Base-by-base conservation (phyloP, 1,140 invertebrate species). In the Bilobella aurantiaca region DNA sequence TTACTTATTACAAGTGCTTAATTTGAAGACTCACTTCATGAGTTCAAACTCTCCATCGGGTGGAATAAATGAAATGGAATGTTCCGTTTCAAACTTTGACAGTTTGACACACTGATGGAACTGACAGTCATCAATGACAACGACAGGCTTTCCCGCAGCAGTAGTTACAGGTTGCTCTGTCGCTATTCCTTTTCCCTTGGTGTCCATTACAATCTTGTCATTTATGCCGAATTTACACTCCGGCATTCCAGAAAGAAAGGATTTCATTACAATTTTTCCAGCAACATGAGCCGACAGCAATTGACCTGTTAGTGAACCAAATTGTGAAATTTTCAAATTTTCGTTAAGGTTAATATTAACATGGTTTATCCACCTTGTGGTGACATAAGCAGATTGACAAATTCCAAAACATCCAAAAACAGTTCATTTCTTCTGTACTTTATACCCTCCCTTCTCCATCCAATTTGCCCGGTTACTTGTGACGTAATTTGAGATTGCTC, bases 201-300 rank as follows among this genome's bases (percentile, higher is more conserved):
- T 90, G 74, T 99, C 97, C 90, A 99, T 96, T 0, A 98, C 91
- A 14, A 69, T 63, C 62, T 72, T 99, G 75, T 99, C 97, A 75
- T 99, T 99, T 74, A 99, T 99, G 18, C 97, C 97, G 81, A 99
- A 99, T 81, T 99, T 99, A 80, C 97, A 99, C 78, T 99, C 97
- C 0, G 97, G 97, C 97, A 99, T 99, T 29, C 97, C 97, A 42
- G 94, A 98, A 29, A 99, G 80, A 77, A 98, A 99, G 0, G 94
- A 97, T 79, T 99, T 99, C 96, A 99, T 99, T 0, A 99, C 91
- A 42, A 99, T 95, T 78, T 97, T 97, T 34, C 97, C 97, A 66
- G 97, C 96, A 27, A 99, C 97, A 77, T 99, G 96, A 59, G 97
- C 96, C 34, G 94, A 98, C 30, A 99, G 80, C 21, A 99, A 96